phyloP scores from a whole-genome alignment of 2,113 vertebrate genomes.

The Mystacornis crossleyi region DNA sequence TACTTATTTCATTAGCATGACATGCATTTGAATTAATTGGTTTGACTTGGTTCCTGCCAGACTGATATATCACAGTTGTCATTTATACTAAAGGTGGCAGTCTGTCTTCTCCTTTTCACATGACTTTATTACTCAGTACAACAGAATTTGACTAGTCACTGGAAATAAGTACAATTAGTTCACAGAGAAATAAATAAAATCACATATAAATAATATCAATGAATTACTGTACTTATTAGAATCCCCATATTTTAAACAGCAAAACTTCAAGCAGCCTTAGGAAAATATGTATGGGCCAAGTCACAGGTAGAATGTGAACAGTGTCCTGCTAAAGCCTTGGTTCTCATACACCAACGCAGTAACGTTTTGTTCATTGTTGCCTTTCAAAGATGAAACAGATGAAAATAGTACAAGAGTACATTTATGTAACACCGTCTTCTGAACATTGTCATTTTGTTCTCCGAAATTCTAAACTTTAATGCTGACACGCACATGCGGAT shows the following conservation, averaged over 20 bases:
- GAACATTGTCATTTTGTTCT: conserved; percentile 26
- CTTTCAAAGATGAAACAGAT: neutral
- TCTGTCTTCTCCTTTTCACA: neutral
- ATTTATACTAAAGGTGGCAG: neutral
- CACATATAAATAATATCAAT: neutral
- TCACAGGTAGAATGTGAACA: neutral
- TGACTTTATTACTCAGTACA: neutral
- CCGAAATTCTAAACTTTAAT: neutral
- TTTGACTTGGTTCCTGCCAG: conserved; percentile 8
- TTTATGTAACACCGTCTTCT: conserved; percentile 52
- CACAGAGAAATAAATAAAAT: neutral
- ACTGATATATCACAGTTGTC: conserved; percentile 2
- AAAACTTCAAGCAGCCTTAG: neutral
- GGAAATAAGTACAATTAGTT: neutral
- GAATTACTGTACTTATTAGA: no score
- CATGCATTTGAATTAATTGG: neutral
- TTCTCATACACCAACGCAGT: neutral
- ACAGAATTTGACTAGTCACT: neutral
- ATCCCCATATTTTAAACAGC: neutral
- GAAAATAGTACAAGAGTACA: conserved; percentile 36
- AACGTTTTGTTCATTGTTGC: neutral
- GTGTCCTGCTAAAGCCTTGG: neutral
- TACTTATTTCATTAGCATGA: neutral
- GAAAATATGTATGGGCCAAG: neutral
- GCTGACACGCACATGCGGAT: neutral